phyloP scores from a whole-genome alignment of 2,113 vertebrate genomes.

The Colius striatus region DNA sequence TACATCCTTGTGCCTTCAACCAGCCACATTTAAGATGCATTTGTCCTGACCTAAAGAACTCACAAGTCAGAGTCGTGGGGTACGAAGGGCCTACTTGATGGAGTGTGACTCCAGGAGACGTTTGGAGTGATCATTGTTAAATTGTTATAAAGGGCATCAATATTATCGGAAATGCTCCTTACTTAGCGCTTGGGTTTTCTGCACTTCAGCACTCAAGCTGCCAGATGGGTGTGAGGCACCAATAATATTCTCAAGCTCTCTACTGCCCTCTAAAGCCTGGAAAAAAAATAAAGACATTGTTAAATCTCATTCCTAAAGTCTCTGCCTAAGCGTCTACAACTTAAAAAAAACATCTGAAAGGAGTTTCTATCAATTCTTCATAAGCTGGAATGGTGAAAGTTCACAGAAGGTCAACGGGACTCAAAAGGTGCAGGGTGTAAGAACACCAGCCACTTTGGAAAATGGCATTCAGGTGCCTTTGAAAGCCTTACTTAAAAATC shows the following conservation, averaged over 20 bases:
- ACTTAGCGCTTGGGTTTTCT: slow-evolving; percentile 79
- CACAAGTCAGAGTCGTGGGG: neutral
- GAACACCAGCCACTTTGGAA: neutral
- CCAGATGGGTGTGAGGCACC: slow-evolving; percentile 14
- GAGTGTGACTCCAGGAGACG: neutral
- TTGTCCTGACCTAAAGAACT: neutral
- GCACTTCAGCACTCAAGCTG: slow-evolving; percentile 74
- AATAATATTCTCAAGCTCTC: slow-evolving; percentile 82
- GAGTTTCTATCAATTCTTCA: neutral
- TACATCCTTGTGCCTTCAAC: neutral
- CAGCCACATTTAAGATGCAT: neutral
- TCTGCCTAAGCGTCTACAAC: neutral
- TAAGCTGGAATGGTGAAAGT: neutral
- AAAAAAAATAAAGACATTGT: slow-evolving; percentile 2
- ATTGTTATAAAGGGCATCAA: neutral
- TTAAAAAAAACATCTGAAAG: neutral
- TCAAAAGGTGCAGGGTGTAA: neutral
- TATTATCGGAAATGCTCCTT: slow-evolving; percentile 50
- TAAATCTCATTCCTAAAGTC: neutral
- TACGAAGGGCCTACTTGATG: neutral
- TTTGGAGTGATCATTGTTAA: neutral
- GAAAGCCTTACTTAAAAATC: neutral
- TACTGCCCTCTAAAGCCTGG: slow-evolving; percentile 88
- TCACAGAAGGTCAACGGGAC: neutral
- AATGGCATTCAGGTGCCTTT: neutral